Base-by-base conservation (phyloP, 2,113 vertebrate genomes). In the Cebidichthys violaceus region DNA sequence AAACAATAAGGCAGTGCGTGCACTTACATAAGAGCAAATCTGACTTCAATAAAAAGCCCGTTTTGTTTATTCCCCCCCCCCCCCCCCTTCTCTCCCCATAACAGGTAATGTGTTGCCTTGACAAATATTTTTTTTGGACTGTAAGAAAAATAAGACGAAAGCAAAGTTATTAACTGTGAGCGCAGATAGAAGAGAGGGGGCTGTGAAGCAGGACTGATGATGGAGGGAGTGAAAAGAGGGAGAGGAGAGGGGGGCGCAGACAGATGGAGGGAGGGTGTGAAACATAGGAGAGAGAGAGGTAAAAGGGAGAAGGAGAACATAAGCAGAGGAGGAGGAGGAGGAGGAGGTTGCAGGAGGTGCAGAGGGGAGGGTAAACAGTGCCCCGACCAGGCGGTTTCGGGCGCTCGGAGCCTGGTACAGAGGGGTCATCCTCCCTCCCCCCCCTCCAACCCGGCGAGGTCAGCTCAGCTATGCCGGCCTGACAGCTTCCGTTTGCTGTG, bases 401-500 rank as follows among this genome's bases (percentile, higher is more conserved):
- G 90, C 92, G 88, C 93, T 92, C 80, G 79, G 96, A 93, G 97
- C 96, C 97, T 97, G 97, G 97, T 96, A 98, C 97, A 86, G 88
- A 92, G 85, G 84, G 83, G 92, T 94, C 95, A 96, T 94, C 94
- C 33, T 69, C 45, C 29, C 18, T 17, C 37, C 41, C 22, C 6
- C 7, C 31, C 4, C 20, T 81, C 45, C 47, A 82, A 85, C 77
- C 79, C 74, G 52, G 83, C 88, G 94, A 96, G 97, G 97, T 98
- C 97, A 96, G 93, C 95, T 47, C 91, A 96, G 96, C 96, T 96
- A 96, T 96, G 96, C 92, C 81, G 84, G 89, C 91, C 95, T 96
- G 96, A 96, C 96, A 97, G 97, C 96, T 96, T 97, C 96, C 93
- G 96, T 96, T 97, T 96, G 96, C 96, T 96, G 95, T 96, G 96